Percentiles rank a stretch among this genome's conserved stretches.
Conservation (phyloP, 2,888 invertebrate species). For the Papilio elwesi region DNA sequence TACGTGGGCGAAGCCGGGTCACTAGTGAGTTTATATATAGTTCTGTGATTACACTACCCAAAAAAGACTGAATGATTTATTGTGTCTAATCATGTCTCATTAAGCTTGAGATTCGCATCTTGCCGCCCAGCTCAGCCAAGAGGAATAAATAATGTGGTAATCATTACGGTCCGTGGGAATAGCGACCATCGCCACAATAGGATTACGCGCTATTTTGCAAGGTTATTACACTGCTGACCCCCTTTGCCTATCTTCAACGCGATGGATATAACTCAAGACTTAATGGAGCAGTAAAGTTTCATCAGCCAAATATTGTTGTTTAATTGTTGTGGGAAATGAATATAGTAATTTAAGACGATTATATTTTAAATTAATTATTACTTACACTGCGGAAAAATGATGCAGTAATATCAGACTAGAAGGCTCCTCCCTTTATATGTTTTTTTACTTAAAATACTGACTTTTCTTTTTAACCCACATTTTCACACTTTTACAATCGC, state of each 20-base stretch:
- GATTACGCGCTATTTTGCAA: conserved; percentile 42
- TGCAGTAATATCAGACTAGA: no score
- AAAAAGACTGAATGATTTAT: background rate
- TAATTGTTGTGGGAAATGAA: conserved; percentile 36
- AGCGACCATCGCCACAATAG: conserved; percentile 36
- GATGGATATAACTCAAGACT: conserved; percentile 21
- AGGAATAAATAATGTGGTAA: conserved; percentile 37
- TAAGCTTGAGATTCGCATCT: conserved; percentile 24
- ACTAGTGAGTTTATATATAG: no score
- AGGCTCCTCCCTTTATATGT: no score
- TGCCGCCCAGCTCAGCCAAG: conserved; percentile 4
- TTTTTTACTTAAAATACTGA: no score
- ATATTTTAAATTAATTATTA: background rate
- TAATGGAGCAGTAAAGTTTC: conserved; percentile 29
- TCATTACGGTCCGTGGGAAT: conserved; percentile 38
- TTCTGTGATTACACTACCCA: no score
- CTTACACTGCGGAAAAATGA: background rate
- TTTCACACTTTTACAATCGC: no score
- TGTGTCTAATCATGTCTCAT: conserved; percentile 30
- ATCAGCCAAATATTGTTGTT: conserved; percentile 21
- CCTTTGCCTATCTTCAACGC: conserved; percentile 17
- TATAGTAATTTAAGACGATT: background rate
- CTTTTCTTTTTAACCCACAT: no score
- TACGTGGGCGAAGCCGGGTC: no score
- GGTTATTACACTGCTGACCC: conserved; percentile 38